Evolutionary conservation across 2,113 vertebrate species (phyloP).

Genomic region (Rhinichthys klamathensis): DNA sequence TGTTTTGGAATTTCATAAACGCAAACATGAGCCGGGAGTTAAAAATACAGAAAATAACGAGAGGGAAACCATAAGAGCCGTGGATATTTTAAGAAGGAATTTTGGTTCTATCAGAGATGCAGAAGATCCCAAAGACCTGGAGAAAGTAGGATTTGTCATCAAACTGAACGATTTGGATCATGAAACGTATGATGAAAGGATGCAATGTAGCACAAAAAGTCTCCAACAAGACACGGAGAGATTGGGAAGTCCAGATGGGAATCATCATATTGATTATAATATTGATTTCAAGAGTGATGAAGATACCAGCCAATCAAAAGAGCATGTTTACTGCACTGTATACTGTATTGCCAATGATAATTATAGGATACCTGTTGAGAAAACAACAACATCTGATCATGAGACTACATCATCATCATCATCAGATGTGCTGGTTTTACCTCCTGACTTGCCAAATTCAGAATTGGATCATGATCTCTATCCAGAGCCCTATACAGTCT

Average conservation of each 20-base stretch:
- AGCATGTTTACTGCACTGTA: conserved; percentile 88
- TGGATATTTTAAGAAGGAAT: conserved; percentile 71
- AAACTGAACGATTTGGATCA: conserved; percentile 43
- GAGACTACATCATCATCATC: conserved; percentile 30
- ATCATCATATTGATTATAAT: conserved; percentile 35
- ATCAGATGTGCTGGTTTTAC: conserved; percentile 43
- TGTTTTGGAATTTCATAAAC: conserved; percentile 47
- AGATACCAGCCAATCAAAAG: conserved; percentile 58
- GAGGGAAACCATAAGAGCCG: conserved; percentile 61
- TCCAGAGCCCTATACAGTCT: conserved; percentile 77
- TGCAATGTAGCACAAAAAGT: not conserved
- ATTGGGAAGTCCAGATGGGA: conserved; percentile 28
- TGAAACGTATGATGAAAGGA: not conserved
- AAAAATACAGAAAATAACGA: conserved; percentile 61
- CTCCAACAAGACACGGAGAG: not conserved
- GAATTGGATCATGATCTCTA: conserved; percentile 70
- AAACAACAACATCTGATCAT: conserved; percentile 45
- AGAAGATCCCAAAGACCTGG: conserved; percentile 41
- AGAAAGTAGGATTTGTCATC: conserved; percentile 41
- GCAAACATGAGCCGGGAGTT: conserved; percentile 52
- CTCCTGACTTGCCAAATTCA: conserved; percentile 48
- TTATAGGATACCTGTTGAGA: conserved; percentile 47
- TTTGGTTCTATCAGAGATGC: conserved; percentile 57
- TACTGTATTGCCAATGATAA: conserved; percentile 78
- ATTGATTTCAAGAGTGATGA: conserved; percentile 3